A percentile compares a stretch with the other conserved stretches of the same genome.
These are phyloP conservation scores for Aselliscus stoliczkanus DNA, from an alignment of 2,797 vertebrate genomes.

Conservation along the genomic window DNA sequence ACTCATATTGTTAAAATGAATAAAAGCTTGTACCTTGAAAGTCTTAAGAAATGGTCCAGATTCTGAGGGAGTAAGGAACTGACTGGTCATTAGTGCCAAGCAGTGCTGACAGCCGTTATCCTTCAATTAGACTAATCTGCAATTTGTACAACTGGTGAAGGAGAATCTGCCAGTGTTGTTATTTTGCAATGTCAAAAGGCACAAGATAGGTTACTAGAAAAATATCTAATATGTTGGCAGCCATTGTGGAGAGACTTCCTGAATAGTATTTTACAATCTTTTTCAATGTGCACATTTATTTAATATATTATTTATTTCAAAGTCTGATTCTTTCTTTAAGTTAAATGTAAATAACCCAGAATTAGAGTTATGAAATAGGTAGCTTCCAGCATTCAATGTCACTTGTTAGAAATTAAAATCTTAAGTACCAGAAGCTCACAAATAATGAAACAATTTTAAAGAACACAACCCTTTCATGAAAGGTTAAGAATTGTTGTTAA, in stretches of 20 bases:
- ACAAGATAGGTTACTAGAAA: neutral
- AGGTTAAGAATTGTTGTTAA: neutral
- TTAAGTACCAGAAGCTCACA: neutral
- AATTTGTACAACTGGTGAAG: neutral
- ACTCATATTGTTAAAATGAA: neutral
- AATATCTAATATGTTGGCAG: neutral
- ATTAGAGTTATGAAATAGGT: neutral
- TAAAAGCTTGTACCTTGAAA: neutral
- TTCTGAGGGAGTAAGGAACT: neutral
- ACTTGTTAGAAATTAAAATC: neutral
- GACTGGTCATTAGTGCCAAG: neutral
- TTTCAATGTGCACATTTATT: neutral
- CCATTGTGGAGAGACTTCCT: neutral
- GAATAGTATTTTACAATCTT: neutral
- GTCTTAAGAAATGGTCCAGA: neutral
- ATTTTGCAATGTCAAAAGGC: neutral
- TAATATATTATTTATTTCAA: neutral
- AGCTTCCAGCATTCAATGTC: neutral
- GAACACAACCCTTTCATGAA: neutral
- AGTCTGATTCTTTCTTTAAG: slow-evolving; percentile 18
- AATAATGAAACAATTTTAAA: neutral
- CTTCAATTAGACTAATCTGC: neutral
- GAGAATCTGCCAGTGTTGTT: neutral
- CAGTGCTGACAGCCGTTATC: neutral
- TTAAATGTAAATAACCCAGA: neutral